Evolutionary conservation across 1,140 invertebrate genomes (phyloP).

Genomic region (Drosophila pectinifera): DNA sequence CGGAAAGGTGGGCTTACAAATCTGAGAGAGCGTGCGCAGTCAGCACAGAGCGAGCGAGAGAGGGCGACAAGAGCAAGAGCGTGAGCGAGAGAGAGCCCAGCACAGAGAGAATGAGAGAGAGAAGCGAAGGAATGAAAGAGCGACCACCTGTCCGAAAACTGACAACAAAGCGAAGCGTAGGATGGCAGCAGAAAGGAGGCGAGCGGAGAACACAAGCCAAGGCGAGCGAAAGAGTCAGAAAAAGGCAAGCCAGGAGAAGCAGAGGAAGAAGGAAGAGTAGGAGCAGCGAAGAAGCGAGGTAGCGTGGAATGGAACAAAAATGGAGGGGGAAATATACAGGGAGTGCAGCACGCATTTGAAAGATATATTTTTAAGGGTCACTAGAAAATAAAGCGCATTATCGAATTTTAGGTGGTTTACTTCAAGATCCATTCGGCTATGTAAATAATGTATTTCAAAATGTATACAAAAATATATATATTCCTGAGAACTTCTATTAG

Average conservation of each 20-base stretch:
- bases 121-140: conserved; percentile 22
- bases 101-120: not conserved
- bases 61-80: not conserved
- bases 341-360: conserved; percentile 7
- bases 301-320: conserved; percentile 6
- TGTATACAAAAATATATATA: no score
- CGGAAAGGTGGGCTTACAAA: conserved; percentile 38
- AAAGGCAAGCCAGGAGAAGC: conserved; percentile 21
- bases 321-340: not conserved
- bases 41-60: conserved; percentile 9
- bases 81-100: conserved; percentile 7
- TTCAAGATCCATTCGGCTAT: not conserved
- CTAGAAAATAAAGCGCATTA: not conserved
- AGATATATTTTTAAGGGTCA: conserved; percentile 9
- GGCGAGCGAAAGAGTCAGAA: conserved; percentile 13
- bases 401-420: not conserved
- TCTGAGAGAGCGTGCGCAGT: conserved; percentile 47
- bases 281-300: conserved; percentile 13
- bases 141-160: conserved; percentile 70
- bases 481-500: no score
- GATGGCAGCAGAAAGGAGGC: conserved; percentile 39
- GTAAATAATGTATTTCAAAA: no score
- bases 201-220: conserved; percentile 19
- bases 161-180: conserved; percentile 47
- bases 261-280: conserved; percentile 19